phyloP scores from a whole-genome alignment of 2,888 invertebrate species.

The Tortricodes alternella region DNA sequence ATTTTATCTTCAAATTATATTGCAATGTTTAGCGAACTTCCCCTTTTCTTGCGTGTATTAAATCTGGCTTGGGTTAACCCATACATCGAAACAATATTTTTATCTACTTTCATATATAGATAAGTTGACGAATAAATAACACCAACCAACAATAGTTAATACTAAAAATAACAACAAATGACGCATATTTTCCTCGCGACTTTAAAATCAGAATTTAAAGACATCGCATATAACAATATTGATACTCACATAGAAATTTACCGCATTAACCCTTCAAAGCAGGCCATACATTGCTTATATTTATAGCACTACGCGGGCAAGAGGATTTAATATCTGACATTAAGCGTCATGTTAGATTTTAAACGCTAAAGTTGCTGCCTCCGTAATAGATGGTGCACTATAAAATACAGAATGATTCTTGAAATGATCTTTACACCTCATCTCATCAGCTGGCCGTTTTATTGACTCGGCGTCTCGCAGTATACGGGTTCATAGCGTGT shows the following conservation, averaged over 20 bases:
- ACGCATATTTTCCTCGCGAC: background rate
- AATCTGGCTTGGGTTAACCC: too few species aligned
- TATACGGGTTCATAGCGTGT: conserved; percentile 41
- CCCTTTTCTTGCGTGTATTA: too few species aligned
- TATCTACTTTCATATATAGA: too few species aligned
- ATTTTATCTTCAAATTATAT: too few species aligned
- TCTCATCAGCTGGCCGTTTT: conserved; percentile 55
- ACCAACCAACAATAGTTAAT: too few species aligned
- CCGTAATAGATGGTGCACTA: conserved; percentile 47
- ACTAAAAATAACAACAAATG: background rate
- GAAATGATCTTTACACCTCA: conserved; percentile 48
- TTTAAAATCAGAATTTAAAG: conserved; percentile 2
- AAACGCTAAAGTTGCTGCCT: conserved; percentile 37
- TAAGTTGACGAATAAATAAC: too few species aligned
- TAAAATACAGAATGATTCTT: conserved; percentile 42
- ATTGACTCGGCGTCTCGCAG: conserved; percentile 40
- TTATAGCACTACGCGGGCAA: conserved; percentile 38
- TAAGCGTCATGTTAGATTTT: conserved; percentile 42
- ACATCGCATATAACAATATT: conserved; percentile 8
- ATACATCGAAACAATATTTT: too few species aligned
- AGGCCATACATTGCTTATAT: conserved; percentile 36
- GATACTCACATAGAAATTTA: conserved; percentile 20
- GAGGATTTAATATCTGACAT: conserved; percentile 42
- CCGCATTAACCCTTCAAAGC: conserved; percentile 19
- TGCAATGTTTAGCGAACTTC: too few species aligned